A percentile compares a stretch with the other conserved stretches of the same genome.
Evolutionary conservation across 1,140 invertebrate species (phyloP).

Genomic region (Macrobrachium nipponense): DNA sequence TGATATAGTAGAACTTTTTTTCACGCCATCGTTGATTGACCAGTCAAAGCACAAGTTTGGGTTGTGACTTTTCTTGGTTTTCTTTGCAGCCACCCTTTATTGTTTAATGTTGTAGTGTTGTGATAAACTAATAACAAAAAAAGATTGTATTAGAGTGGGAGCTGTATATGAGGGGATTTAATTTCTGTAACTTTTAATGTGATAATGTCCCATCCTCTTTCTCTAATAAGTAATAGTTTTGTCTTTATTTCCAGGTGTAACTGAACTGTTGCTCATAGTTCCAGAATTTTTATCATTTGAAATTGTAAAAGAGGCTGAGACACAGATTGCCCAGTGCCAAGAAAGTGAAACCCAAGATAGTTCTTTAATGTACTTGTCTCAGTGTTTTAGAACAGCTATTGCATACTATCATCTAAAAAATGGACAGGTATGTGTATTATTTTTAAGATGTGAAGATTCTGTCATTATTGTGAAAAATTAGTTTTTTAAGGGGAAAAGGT

Average conservation of each 20-base stretch:
- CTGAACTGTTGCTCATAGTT: slow-evolving; percentile 36
- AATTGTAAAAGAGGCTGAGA: slow-evolving; percentile 24
- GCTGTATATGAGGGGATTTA: too few relatives aligned
- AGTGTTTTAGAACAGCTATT: slow-evolving; percentile 18
- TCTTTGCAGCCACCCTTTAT: too few relatives aligned
- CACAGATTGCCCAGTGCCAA: background rate
- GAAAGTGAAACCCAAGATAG: slow-evolving; percentile 28
- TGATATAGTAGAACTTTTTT: too few relatives aligned
- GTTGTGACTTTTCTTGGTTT: too few relatives aligned
- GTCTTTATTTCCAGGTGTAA: slow-evolving; percentile 24
- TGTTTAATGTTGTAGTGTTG: too few relatives aligned
- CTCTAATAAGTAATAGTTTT: background rate
- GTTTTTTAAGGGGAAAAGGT: too few relatives aligned
- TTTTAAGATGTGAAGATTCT: background rate
- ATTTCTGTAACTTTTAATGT: background rate
- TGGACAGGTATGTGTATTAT: slow-evolving; percentile 25
- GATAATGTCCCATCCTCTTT: background rate
- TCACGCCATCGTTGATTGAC: too few relatives aligned
- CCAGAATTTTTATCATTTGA: slow-evolving; percentile 32
- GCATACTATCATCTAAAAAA: slow-evolving; percentile 30
- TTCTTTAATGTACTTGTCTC: slow-evolving; percentile 15
- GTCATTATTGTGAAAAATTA: too few relatives aligned
- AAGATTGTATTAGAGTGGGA: too few relatives aligned
- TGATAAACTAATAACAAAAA: too few relatives aligned
- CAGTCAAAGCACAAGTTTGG: too few relatives aligned